A percentile compares a stretch with the other conserved stretches of the same genome.
These are phyloP conservation scores for Frankliniella fusca DNA, from an alignment of 2,888 invertebrate genomes.

Conservation along the genomic window DNA sequence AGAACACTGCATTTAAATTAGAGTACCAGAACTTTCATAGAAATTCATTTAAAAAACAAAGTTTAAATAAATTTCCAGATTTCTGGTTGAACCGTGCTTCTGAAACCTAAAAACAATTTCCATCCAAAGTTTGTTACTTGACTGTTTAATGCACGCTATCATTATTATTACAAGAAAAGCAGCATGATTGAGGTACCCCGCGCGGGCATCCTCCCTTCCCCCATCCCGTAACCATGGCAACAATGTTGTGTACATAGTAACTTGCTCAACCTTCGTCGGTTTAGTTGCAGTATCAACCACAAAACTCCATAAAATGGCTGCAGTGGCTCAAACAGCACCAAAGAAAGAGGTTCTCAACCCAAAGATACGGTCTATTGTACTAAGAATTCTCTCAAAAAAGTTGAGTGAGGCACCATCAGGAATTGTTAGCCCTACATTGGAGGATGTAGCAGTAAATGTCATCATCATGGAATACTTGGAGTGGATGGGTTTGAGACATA, in stretches of 20 bases:
- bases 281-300: no score
- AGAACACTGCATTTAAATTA: no score
- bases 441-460: background rate
- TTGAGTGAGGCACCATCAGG: background rate
- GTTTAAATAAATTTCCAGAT: background rate
- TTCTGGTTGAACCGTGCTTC: background rate
- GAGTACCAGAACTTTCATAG: no score
- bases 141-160: background rate
- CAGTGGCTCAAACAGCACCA: no score
- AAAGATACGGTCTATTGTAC: background rate
- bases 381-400: background rate
- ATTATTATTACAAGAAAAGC: background rate
- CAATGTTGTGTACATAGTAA: no score
- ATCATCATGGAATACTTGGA: background rate
- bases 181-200: background rate
- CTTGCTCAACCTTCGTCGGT: no score
- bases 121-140: background rate
- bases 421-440: background rate
- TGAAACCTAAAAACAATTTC: background rate
- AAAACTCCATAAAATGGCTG: no score
- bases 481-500: background rate
- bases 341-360: background rate
- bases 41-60: no score
- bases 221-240: no score
- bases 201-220: background rate